Evolutionary conservation across 2,797 vertebrate species (phyloP).

Genomic region (Thalassophryne amazonica): DNA sequence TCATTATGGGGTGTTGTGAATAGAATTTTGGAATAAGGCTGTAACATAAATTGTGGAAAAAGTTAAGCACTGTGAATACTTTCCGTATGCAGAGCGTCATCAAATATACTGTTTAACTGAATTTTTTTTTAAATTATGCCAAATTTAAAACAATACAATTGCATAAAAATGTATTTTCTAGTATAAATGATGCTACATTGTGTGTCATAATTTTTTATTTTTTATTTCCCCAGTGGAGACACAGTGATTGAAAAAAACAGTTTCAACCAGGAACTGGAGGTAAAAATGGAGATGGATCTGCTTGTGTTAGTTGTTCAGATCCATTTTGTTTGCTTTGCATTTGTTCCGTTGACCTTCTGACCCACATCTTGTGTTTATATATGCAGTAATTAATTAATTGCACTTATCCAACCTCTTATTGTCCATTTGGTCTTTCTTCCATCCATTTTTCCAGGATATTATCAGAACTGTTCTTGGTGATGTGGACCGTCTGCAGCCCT

Average conservation of each 20-base stretch:
- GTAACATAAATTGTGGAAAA: too few relatives aligned
- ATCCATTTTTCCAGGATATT: slow-evolving; percentile 76
- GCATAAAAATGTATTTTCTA: too few relatives aligned
- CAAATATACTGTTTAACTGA: too few relatives aligned
- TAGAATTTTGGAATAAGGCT: too few relatives aligned
- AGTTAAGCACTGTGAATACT: too few relatives aligned
- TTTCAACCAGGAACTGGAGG: slow-evolving; percentile 67
- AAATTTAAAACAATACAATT: too few relatives aligned
- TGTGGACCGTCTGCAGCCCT: slow-evolving; percentile 83
- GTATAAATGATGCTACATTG: background rate
- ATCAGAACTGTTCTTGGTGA: slow-evolving; percentile 85
- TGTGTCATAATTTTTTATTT: too few relatives aligned
- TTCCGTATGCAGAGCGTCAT: too few relatives aligned
- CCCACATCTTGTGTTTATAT: too few relatives aligned
- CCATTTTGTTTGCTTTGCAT: background rate
- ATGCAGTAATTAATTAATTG: background rate
- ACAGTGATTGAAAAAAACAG: slow-evolving; percentile 6
- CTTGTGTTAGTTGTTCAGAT: too few relatives aligned
- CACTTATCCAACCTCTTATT: background rate
- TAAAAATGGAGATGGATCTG: slow-evolving; percentile 32
- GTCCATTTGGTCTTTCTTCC: background rate
- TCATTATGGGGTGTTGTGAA: too few relatives aligned
- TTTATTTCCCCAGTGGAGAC: slow-evolving; percentile 45
- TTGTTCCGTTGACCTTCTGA: background rate
- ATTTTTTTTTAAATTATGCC: too few relatives aligned